phyloP scores from a whole-genome alignment of 2,113 vertebrate genomes.

The Pundamilia nyererei region DNA sequence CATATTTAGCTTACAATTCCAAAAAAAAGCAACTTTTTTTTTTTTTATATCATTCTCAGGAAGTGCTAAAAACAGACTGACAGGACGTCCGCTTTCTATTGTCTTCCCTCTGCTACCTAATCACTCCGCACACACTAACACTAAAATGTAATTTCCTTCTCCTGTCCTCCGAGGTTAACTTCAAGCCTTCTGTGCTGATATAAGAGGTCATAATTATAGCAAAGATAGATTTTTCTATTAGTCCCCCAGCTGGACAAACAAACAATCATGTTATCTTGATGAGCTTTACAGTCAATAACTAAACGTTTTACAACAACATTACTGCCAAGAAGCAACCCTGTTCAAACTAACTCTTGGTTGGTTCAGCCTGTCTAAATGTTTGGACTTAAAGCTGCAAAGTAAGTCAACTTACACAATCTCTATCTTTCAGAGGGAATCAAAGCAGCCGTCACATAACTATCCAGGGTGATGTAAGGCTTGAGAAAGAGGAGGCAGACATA shows the following conservation, averaged over 20 bases:
- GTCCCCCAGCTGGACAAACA: not conserved
- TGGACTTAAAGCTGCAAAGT: not conserved
- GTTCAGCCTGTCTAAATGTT: not conserved
- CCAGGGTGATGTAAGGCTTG: conserved; percentile 53
- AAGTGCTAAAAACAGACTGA: conserved; percentile 53
- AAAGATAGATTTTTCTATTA: conserved; percentile 6
- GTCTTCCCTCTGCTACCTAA: conserved; percentile 37
- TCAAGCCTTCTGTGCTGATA: conserved; percentile 14
- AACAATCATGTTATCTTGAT: not conserved
- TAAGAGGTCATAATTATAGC: conserved; percentile 12
- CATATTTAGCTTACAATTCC: not conserved
- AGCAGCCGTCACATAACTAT: conserved; percentile 23
- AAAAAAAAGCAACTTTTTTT: not conserved
- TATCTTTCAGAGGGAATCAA: conserved; percentile 8
- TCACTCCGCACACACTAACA: conserved; percentile 18
- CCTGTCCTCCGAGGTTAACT: conserved; percentile 9
- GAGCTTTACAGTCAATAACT: not conserved
- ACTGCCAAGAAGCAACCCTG: not conserved
- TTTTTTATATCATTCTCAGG: not conserved
- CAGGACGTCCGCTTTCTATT: conserved; percentile 59
- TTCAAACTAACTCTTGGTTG: not conserved
- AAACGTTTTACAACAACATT: not conserved
- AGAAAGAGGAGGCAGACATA: conserved; percentile 55
- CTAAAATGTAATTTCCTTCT: conserved; percentile 41
- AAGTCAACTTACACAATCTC: conserved; percentile 30